Conservation (phyloP, 2,888 invertebrate species). For the Hirudinaria manillensis region DNA sequence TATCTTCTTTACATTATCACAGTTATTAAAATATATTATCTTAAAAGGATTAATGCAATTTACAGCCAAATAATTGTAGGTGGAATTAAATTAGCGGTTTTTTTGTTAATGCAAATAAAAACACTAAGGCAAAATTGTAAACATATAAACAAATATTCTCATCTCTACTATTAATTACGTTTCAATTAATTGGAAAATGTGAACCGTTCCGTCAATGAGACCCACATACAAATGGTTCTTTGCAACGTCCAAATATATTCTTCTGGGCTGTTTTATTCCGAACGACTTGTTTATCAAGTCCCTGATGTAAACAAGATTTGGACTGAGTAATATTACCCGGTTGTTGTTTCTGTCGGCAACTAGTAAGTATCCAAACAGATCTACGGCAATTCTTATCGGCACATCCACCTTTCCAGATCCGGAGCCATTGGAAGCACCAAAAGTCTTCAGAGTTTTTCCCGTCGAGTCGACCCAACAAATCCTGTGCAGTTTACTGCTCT, state of each 20-base stretch:
- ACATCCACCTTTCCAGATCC: constrained; percentile 26
- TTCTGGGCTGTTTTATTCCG: constrained; percentile 26
- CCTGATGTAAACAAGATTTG: constrained; percentile 32
- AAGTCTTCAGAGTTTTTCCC: constrained; percentile 24
- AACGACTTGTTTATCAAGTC: constrained; percentile 27
- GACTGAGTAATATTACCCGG: constrained; percentile 31
- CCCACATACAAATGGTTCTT: constrained; percentile 29
- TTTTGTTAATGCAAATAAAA: no score
- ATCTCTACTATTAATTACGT: no score
- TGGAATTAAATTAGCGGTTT: no score
- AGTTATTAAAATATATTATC: no score
- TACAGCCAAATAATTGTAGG: no score
- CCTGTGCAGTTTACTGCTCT: constrained; percentile 30
- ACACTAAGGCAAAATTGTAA: no score
- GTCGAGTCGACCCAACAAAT: constrained; percentile 26
- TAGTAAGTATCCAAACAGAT: constrained; percentile 30
- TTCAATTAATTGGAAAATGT: constrained; percentile 27
- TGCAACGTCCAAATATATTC: constrained; percentile 24
- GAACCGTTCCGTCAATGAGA: constrained; percentile 29
- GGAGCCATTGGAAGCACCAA: constrained; percentile 32
- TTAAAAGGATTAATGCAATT: no score
- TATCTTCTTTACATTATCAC: no score
- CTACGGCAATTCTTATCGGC: constrained; percentile 28
- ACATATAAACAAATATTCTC: no score
- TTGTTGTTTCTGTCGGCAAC: constrained; percentile 33